Evolutionary conservation across 2,888 invertebrate species (phyloP).

Genomic region (Barypeithes pellucidus): DNA sequence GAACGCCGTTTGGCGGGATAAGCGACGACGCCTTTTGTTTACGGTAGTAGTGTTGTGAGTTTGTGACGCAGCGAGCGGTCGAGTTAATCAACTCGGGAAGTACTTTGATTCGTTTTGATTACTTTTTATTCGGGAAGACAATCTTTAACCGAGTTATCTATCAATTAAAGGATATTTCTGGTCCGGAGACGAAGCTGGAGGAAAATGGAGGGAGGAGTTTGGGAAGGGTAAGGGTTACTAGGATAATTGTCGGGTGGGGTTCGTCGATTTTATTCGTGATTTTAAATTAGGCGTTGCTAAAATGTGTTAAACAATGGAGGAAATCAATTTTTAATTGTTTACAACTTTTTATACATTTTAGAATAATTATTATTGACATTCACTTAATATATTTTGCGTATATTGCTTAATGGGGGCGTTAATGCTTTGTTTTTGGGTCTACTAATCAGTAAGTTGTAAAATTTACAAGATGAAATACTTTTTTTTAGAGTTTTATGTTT

Average conservation of each 20-base stretch:
- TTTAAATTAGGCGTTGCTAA: too few relatives aligned
- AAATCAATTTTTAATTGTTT: too few relatives aligned
- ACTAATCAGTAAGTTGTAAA: too few relatives aligned
- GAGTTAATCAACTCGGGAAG: conserved; percentile 19
- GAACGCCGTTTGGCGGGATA: conserved; percentile 49
- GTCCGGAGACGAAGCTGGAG: conserved; percentile 27
- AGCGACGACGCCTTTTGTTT: conserved; percentile 47
- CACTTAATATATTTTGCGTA: too few relatives aligned
- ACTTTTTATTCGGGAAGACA: conserved; percentile 20
- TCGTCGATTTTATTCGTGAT: not conserved
- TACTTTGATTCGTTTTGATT: conserved; percentile 34
- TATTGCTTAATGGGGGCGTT: too few relatives aligned
- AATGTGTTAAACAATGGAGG: too few relatives aligned
- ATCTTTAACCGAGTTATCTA: conserved; percentile 21
- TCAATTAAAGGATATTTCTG: conserved; percentile 27
- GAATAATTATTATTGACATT: too few relatives aligned
- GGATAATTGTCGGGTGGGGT: conserved; percentile 41
- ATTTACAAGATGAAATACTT: too few relatives aligned
- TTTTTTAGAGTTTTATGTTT: too few relatives aligned
- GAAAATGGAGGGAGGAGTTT: conserved; percentile 41
- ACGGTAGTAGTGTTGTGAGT: conserved; percentile 39
- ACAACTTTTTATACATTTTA: too few relatives aligned
- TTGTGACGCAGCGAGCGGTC: conserved; percentile 39
- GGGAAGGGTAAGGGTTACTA: conserved; percentile 41
- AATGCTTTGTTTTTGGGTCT: too few relatives aligned